These are phyloP conservation scores for Catamblyrhynchus diadema DNA, from an alignment of 2,797 vertebrate genomes.

Conservation along the genomic window DNA sequence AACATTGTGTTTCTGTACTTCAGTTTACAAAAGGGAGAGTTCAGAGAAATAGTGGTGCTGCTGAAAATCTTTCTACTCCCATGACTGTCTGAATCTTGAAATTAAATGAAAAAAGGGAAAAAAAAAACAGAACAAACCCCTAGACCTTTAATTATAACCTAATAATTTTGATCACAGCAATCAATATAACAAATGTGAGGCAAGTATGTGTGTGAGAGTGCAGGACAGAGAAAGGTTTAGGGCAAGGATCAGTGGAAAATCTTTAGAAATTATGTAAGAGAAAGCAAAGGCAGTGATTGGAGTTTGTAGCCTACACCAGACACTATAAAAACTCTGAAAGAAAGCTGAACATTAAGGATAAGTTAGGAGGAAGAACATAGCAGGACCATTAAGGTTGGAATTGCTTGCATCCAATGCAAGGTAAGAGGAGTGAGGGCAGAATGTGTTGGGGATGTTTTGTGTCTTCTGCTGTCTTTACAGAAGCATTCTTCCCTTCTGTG, in stretches of 20 bases:
- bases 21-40: conserved; percentile 14
- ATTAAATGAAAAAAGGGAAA: neutral
- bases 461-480: neutral
- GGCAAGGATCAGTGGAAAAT: conserved; percentile 84
- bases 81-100: conserved; percentile 26
- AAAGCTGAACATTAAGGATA: conserved; percentile 74
- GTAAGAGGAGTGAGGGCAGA: conserved; percentile 67
- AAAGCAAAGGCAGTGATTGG: conserved; percentile 85
- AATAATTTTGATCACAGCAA: conserved; percentile 69
- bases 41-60: conserved; percentile 2
- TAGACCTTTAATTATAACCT: conserved; percentile 64
- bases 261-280: conserved; percentile 89
- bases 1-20: neutral
- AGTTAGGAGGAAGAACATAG: conserved; percentile 61
- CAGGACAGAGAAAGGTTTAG: conserved; percentile 66
- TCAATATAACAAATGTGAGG: conserved; percentile 57
- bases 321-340: conserved; percentile 88
- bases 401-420: conserved; percentile 61
- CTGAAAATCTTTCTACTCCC: conserved; percentile 3
- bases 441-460: neutral
- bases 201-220: conserved; percentile 24
- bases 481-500: conserved; percentile 5
- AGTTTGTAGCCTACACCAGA: conserved; percentile 80
- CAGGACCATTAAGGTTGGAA: conserved; percentile 43
- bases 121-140: neutral